Evolutionary conservation across 2,888 invertebrate species (phyloP).

Genomic region (Allophyes oxyacanthae): DNA sequence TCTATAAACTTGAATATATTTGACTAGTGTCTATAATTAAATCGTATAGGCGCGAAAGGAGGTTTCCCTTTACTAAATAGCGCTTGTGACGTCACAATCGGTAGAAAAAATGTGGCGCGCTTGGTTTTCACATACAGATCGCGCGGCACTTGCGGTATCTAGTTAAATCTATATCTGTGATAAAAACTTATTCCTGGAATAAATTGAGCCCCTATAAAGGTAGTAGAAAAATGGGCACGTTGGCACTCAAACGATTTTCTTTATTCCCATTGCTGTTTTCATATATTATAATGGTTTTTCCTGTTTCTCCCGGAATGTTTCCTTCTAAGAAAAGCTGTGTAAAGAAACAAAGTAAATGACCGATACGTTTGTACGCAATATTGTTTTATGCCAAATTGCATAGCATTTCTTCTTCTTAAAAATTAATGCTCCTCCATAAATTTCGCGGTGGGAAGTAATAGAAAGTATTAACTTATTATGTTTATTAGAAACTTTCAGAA

Average conservation of each 20-base stretch:
- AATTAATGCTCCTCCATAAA: too few relatives aligned
- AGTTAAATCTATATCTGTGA: background rate
- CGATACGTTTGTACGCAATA: conserved; percentile 2
- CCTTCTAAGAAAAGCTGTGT: conserved; percentile 6
- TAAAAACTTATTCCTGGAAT: conserved; percentile 18
- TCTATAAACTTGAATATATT: too few relatives aligned
- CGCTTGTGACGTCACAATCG: too few relatives aligned
- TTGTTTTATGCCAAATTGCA: too few relatives aligned
- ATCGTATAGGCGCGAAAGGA: too few relatives aligned
- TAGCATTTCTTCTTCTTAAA: too few relatives aligned
- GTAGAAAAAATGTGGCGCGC: too few relatives aligned
- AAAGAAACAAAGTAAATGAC: conserved; percentile 12
- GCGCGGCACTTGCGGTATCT: too few relatives aligned
- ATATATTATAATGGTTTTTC: conserved; percentile 50
- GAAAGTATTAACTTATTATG: conserved; percentile 7
- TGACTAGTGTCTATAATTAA: too few relatives aligned
- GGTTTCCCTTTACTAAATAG: too few relatives aligned
- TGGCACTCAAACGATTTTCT: conserved; percentile 43
- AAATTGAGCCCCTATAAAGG: conserved; percentile 16
- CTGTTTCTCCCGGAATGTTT: conserved; percentile 35
- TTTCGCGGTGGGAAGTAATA: background rate
- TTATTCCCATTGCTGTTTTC: conserved; percentile 46
- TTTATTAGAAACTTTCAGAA: conserved; percentile 15
- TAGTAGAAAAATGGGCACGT: conserved; percentile 29
- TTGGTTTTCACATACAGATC: too few relatives aligned